phyloP scores from a whole-genome alignment of 2,797 vertebrate species.

The Oryzias sinensis region DNA sequence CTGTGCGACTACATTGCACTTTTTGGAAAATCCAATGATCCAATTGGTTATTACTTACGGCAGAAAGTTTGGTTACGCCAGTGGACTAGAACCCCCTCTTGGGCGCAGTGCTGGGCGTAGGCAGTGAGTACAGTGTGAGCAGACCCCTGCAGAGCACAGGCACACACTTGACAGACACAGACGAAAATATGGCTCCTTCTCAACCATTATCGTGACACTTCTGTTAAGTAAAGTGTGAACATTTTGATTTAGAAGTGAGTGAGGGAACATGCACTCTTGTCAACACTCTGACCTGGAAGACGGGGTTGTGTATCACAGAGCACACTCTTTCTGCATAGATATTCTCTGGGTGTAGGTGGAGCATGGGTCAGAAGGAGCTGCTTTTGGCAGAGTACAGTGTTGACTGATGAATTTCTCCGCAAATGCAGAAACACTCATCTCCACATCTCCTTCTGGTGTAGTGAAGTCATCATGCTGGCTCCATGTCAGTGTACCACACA shows the following conservation, averaged over 20 bases:
- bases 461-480: conserved; percentile 89
- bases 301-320: conserved; percentile 67
- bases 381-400: conserved; percentile 58
- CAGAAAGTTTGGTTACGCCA: conserved; percentile 90
- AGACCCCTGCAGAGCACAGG: conserved; percentile 58
- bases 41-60: conserved; percentile 64
- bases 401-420: conserved; percentile 76
- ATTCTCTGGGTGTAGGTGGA: conserved; percentile 75
- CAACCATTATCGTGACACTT: conserved; percentile 82
- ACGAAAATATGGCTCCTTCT: conserved; percentile 79
- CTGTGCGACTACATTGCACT: too few relatives aligned
- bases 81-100: conserved; percentile 68
- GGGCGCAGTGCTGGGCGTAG: conserved; percentile 81
- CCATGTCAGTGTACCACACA: conserved; percentile 91
- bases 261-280: background rate
- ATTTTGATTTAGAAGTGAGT: background rate
- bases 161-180: conserved; percentile 80
- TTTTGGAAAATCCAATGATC: background rate
- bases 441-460: conserved; percentile 87
- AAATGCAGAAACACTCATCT: conserved; percentile 78
- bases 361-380: conserved; percentile 68
- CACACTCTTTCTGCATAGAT: conserved; percentile 77
- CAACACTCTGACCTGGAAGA: conserved; percentile 73
- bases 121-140: conserved; percentile 82
- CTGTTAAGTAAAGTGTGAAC: conserved; percentile 58